A percentile compares a stretch with the other conserved stretches of the same genome.
Evolutionary conservation across 1,140 invertebrate genomes (phyloP).

Genomic region (Drosophila parvula): DNA sequence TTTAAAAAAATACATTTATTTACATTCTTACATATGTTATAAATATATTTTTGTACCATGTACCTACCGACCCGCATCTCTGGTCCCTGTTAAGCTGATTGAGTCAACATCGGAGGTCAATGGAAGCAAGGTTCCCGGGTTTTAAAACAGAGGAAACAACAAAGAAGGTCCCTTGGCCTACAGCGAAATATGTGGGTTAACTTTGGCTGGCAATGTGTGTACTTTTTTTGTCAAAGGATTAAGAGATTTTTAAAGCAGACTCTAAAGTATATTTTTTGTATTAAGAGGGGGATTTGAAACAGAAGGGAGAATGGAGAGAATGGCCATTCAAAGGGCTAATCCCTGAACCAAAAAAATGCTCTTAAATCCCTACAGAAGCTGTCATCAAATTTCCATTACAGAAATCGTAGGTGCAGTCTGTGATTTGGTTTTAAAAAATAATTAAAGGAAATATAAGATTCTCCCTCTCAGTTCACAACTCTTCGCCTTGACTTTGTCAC

Average conservation of each 20-base stretch:
- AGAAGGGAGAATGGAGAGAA: background rate
- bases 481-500: slow-evolving; percentile 26
- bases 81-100: slow-evolving; percentile 19
- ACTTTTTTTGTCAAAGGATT: slow-evolving; percentile 36
- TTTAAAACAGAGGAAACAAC: background rate
- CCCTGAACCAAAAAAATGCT: background rate
- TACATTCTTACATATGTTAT: no score
- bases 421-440: background rate
- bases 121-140: slow-evolving; percentile 10
- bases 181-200: slow-evolving; percentile 43
- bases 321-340: slow-evolving; percentile 12
- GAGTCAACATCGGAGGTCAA: slow-evolving; percentile 43
- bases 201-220: slow-evolving; percentile 15
- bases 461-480: slow-evolving; percentile 12
- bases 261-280: slow-evolving; percentile 12
- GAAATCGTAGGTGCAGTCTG: background rate
- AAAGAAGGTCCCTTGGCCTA: slow-evolving; percentile 17
- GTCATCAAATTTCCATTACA: slow-evolving; percentile 29
- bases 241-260: slow-evolving; percentile 29
- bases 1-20: background rate
- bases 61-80: slow-evolving; percentile 31
- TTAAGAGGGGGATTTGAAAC: slow-evolving; percentile 16
- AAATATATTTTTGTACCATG: slow-evolving; percentile 1
- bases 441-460: background rate
- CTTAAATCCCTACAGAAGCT: slow-evolving; percentile 4